Evolutionary conservation across 2,888 invertebrate species (phyloP), one percentile per base, ranked within the genome.

Genomic region (Dryadula phaetusa): DNA sequence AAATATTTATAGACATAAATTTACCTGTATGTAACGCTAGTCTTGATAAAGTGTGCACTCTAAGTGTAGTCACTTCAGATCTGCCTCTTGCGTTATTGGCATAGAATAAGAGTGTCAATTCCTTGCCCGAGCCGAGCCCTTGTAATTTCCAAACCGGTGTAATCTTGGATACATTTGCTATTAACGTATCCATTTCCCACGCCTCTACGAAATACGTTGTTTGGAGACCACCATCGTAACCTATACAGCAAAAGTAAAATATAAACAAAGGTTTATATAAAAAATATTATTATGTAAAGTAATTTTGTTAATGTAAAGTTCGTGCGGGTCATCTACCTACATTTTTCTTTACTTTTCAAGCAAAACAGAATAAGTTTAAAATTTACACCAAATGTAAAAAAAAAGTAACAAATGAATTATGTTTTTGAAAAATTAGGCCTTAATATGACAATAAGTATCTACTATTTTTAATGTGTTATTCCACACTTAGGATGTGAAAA

Each of bases 21-120:
- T 71, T 74, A 90, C 92, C 92, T 74, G 90, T 91, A 71, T 90
- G 89, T 54, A 91, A 80, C 10, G 90, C 90, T 40, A 90, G 72
- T 69, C 86, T 79, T 14, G 90, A 85, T 42, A 90, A 72, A 12
- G 92, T 92, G 42, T 87, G 87, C 3, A 92, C 82, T 71, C 85
- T 84, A 37, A 92, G 72, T 1, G 81, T 79, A 0, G 96, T 94
- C 0, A 94, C 86, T 70, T 97, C 97, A 73, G 97, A 97, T 75
- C 95, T 93, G 16, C 98, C 98, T 79, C 97, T 96, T 6, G 95
- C 94, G 84, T 98, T 98, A 68, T 95, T 95, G 1, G 98, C 96
- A 84, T 96, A 98, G 71, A 98, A 94, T 62, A 95, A 92, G 84
- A 98, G 95, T 77, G 95, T 95, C 73, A 98, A 94, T 16, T 95